Evolutionary conservation across 2,888 invertebrate genomes (phyloP), one percentile per base, ranked within the genome.

Genomic region (Pyralis farinalis): DNA sequence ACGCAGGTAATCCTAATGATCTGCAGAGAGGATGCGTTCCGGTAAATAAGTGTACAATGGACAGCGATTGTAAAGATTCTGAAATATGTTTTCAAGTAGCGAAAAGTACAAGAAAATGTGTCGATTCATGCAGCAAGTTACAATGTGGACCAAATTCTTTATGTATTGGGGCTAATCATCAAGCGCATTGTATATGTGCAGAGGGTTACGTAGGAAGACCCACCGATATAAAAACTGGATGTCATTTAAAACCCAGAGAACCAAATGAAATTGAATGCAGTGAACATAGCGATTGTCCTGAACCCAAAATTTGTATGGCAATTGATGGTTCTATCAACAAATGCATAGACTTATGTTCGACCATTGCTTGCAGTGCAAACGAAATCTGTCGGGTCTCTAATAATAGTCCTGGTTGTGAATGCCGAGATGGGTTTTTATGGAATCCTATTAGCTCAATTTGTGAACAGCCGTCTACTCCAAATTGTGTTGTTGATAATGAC

Each of bases 91-190:
- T 97, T 83, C 96, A 96, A 82, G 79, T 95, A 20, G 93, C 94
- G 34, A 94, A 93, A 83, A 94, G 93, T 20, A 72, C 92, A 2
- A 90, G 97, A 40, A 95, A 95, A 76, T 97, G 97, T 74, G 93
- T 96, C 1, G 96, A 97, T 68, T 95, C 95, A 0, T 97, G 97
- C 64, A 93, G 94, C 49, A 96, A 96, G 81, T 90, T 95, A 22
- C 96, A 96, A 61, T 97, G 97, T 69, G 97, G 97, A 7, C 96
- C 97, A 0, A 97, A 97, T 73, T 96, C 97, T 1, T 77, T 96
- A 0, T 97, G 97, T 69, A 92, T 96, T 5, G 93, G 95, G 9
- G 93, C 95, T 60, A 94, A 94, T 63, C 97, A 97, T 73, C 91
- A 94, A 47, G 95, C 97, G 0, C 93, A 95, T 22, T 97, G 97